Conservation (phyloP, 2,888 invertebrate genomes). For the Sinotaia quadrata region DNA sequence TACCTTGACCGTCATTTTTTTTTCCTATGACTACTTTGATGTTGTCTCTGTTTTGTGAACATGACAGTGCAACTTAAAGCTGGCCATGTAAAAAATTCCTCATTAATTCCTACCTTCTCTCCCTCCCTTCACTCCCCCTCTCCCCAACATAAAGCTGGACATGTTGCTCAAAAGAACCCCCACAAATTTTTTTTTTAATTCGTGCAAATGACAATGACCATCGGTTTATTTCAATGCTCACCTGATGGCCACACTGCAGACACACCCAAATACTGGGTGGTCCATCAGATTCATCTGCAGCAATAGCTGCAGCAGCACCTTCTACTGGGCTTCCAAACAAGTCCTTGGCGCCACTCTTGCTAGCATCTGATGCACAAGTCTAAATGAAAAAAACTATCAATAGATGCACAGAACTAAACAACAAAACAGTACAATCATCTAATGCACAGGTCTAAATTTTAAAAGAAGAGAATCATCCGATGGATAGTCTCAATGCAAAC, state of each 20-base stretch:
- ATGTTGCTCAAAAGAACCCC: too few species aligned
- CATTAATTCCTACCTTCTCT: too few species aligned
- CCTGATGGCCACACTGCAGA: constrained; percentile 70
- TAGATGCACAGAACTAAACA: not conserved
- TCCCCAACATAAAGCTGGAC: too few species aligned
- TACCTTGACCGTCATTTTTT: too few species aligned
- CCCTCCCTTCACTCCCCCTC: too few species aligned
- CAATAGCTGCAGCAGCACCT: constrained; percentile 37
- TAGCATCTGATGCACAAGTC: constrained; percentile 52
- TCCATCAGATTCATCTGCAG: constrained; percentile 42
- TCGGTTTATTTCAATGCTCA: constrained; percentile 29
- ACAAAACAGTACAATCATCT: not conserved
- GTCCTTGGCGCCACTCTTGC: constrained; percentile 23
- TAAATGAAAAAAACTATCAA: constrained; percentile 33
- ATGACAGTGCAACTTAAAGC: too few species aligned
- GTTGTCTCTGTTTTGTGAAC: too few species aligned
- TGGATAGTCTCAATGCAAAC: too few species aligned
- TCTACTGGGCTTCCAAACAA: constrained; percentile 32
- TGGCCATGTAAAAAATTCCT: too few species aligned
- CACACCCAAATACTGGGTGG: constrained; percentile 67
- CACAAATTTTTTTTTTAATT: too few species aligned
- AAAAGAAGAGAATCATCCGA: too few species aligned
- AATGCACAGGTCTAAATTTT: not conserved
- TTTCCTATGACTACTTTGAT: too few species aligned
- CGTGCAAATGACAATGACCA: not conserved